Conservation (phyloP, 2,113 vertebrate species). For the Anarhynchus alexandrinus region DNA sequence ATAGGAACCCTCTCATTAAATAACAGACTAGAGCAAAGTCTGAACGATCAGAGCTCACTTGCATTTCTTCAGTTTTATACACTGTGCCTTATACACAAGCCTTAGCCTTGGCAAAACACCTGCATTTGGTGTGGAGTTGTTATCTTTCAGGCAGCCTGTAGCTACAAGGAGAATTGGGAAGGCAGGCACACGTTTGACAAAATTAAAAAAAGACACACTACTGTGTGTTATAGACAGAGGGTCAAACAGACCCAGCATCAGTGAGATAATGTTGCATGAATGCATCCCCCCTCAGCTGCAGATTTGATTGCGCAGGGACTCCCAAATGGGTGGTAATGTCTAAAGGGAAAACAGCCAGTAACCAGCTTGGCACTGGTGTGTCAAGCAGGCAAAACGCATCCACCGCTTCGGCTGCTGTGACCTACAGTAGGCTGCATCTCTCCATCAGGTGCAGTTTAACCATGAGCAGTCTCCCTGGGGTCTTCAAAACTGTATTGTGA, state of each 20-base stretch:
- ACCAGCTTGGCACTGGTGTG: background rate
- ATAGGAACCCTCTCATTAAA: background rate
- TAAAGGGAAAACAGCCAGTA: background rate
- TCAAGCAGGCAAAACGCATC: background rate
- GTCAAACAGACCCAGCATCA: background rate
- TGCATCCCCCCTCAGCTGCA: background rate
- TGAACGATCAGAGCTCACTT: background rate
- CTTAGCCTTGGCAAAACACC: background rate
- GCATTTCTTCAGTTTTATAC: background rate
- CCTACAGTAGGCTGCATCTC: background rate
- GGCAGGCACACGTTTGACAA: background rate
- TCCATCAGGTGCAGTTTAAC: background rate
- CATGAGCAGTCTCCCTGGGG: background rate
- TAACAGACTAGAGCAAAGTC: background rate
- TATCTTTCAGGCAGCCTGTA: background rate
- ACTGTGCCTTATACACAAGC: background rate
- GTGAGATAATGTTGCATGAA: background rate
- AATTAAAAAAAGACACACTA: background rate
- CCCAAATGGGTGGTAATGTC: background rate
- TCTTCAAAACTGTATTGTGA: background rate
- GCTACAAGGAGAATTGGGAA: background rate
- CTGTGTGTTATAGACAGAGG: background rate
- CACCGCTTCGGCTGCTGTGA: fast-evolving
- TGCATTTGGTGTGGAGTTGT: background rate
- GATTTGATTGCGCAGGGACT: background rate